Conservation (phyloP, 2,888 invertebrate genomes). For the Hermaeophaga mercurialis region DNA sequence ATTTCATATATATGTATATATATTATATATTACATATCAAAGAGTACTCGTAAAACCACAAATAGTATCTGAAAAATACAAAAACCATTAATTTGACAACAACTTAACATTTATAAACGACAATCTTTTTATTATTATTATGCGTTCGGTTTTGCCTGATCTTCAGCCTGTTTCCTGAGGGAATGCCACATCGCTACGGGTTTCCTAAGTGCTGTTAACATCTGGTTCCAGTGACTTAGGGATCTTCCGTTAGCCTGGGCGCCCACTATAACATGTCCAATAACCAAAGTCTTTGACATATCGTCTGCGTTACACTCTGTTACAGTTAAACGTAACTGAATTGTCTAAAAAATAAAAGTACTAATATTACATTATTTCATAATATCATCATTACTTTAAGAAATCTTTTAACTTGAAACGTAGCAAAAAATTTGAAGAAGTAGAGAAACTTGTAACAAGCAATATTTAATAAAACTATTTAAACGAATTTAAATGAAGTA, state of each 20-base stretch:
- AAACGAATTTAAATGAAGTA: too few relatives aligned
- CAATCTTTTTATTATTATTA: background rate
- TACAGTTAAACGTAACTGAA: conserved; percentile 76
- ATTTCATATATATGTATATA: too few relatives aligned
- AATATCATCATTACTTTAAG: too few relatives aligned
- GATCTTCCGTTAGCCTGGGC: conserved; percentile 74
- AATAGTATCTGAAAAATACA: too few relatives aligned
- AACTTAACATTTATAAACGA: conserved; percentile 2
- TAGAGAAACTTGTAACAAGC: too few relatives aligned
- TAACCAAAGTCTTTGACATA: conserved; percentile 65
- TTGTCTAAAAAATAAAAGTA: conserved; percentile 61
- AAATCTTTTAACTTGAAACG: too few relatives aligned
- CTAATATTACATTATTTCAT: background rate
- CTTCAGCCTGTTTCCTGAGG: conserved; percentile 59
- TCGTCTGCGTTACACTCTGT: conserved; percentile 58
- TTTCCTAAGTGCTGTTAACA: conserved; percentile 78
- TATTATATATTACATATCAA: too few relatives aligned
- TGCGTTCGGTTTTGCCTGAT: conserved; percentile 10
- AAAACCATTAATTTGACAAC: too few relatives aligned
- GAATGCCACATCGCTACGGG: conserved; percentile 88
- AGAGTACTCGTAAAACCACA: too few relatives aligned
- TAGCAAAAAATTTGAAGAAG: too few relatives aligned
- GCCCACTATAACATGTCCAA: conserved; percentile 82
- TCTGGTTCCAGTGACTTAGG: conserved; percentile 81
- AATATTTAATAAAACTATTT: too few relatives aligned